Evolutionary conservation across 2,113 vertebrate genomes (phyloP), one percentile per base, ranked within the genome.

Genomic region (Pelecanoides urinatrix): DNA sequence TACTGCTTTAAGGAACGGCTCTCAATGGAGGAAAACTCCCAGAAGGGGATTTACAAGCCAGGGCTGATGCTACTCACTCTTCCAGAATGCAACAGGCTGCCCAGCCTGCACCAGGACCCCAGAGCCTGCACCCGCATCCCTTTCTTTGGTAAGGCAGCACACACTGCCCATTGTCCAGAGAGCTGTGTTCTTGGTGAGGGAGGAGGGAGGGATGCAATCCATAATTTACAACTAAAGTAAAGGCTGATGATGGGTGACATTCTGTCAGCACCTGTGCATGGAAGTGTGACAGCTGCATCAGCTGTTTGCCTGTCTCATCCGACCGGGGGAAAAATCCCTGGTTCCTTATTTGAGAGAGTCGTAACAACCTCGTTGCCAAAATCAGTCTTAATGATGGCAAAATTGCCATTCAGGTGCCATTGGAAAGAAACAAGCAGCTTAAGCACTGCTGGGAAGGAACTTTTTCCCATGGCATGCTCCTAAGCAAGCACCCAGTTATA

Each of bases 1-100:
- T 99, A 99, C 98, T 99, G 99, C 97, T 98, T 99, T 93, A 99
- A 98, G 94, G 99, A 99, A 95, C 99, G 99, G 99, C 96, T 98
- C 67, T 94, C 96, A 6, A 96, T 99, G 75, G 98, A 99, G 91
- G 98, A 98, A 89, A 98, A 98, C 79, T 95, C 96, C 62, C 98
- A 94, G 92, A 97, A 95, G 96, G 97, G 98, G 52, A 96, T 98
- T 86, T 97, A 98, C 85, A 97, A 98, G 53, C 96, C 98, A 10
- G 95, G 97, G 56, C 91, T 98, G 73, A 97, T 94, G 84, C 97
- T 98, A 23, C 96, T 98, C 3, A 94, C 97, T 21, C 88, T 99
- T 88, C 99, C 98, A 4, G 98, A 99, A 90, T 99, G 99, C 97
- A 98, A 97, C 95, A 97, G 96, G 61, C 97, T 99, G 73, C 99